Evolutionary conservation across 2,113 vertebrate species (phyloP).

Genomic region (Tyrannus savana): DNA sequence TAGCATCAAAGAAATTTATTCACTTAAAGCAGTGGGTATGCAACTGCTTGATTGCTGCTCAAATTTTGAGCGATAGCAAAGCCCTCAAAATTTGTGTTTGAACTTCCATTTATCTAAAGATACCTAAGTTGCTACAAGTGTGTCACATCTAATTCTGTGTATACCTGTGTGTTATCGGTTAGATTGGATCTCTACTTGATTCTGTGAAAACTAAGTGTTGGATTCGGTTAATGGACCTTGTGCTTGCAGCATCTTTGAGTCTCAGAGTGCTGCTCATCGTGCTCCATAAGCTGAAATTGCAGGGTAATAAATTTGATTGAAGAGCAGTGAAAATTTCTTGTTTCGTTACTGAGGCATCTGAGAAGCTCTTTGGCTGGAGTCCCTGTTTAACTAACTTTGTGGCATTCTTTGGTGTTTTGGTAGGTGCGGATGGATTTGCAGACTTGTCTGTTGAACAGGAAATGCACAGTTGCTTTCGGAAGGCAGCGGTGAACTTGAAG

Average conservation of each 20-base stretch:
- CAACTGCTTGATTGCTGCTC: background rate
- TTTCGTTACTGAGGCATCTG: background rate
- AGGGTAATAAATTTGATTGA: background rate
- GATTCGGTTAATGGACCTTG: background rate
- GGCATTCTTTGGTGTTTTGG: background rate
- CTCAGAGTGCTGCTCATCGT: rapidly evolving
- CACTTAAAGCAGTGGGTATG: background rate
- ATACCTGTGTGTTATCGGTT: background rate
- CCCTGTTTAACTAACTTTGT: background rate
- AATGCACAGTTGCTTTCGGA: constrained; percentile 82
- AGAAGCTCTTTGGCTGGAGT: background rate
- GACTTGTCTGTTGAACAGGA: constrained; percentile 61
- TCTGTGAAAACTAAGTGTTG: background rate
- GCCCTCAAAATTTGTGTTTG: background rate
- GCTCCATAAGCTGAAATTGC: background rate
- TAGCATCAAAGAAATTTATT: background rate
- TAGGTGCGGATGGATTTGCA: constrained; percentile 63
- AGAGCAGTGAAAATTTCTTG: background rate
- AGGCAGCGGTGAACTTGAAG: constrained; percentile 80
- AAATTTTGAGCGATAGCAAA: background rate
- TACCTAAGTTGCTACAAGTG: rapidly evolving
- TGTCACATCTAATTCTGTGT: background rate
- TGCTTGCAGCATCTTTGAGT: background rate
- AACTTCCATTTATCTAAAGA: background rate
- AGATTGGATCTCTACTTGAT: background rate